phyloP scores from a whole-genome alignment of 2,888 invertebrate species.

The Cephus nigrinus region DNA sequence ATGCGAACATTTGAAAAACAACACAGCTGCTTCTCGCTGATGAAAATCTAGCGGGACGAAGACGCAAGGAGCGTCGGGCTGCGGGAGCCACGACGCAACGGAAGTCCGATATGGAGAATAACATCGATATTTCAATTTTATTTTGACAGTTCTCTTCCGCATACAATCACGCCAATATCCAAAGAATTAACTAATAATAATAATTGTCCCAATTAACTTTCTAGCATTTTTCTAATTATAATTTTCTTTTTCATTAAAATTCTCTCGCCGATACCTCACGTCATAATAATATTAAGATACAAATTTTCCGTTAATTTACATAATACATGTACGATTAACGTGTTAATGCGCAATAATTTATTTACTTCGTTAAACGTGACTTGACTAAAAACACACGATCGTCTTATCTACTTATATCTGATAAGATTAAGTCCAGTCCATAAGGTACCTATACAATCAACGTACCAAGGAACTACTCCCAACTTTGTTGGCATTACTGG shows the following conservation, averaged over 20 bases:
- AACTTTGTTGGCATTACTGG: background rate
- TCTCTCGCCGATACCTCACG: too few species aligned
- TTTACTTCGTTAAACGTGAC: background rate
- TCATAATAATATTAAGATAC: background rate
- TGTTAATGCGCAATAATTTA: background rate
- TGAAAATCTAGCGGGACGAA: background rate
- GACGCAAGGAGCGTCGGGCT: background rate
- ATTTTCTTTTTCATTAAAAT: too few species aligned
- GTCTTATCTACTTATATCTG: background rate
- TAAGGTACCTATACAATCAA: background rate
- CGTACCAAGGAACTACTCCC: background rate
- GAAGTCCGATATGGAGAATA: background rate
- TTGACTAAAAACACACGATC: background rate
- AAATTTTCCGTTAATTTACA: background rate
- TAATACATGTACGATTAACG: background rate
- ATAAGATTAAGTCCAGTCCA: background rate
- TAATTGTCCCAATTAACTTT: background rate
- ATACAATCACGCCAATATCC: background rate
- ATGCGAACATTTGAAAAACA: background rate
- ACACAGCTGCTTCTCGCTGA: background rate
- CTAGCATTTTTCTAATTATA: background rate
- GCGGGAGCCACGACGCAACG: background rate
- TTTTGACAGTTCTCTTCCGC: background rate
- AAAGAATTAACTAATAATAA: background rate
- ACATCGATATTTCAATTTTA: background rate